A percentile compares a stretch with the other conserved stretches of the same genome.
phyloP scores from a whole-genome alignment of 1,140 invertebrate species.

The Pseudomyrmex sp. region DNA sequence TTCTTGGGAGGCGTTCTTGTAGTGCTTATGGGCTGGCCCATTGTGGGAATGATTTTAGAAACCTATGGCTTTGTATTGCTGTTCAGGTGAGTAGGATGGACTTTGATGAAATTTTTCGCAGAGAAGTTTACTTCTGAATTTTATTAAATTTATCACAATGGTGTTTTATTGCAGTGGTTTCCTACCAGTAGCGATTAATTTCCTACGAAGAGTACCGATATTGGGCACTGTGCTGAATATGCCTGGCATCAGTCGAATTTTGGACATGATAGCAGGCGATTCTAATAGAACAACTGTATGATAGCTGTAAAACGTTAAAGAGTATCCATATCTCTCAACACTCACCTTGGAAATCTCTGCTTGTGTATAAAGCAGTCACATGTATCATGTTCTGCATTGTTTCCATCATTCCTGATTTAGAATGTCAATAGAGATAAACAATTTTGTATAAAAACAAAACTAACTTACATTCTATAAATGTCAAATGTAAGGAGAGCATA shows the following conservation, averaged over 20 bases:
- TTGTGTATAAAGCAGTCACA: conserved; percentile 78
- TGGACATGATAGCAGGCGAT: conserved; percentile 87
- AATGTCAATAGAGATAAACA: conserved; percentile 13
- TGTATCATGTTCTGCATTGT: conserved; percentile 40
- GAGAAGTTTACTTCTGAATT: not conserved
- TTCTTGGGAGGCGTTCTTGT: conserved; percentile 98
- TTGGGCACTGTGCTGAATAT: conserved; percentile 91
- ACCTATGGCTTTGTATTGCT: conserved; percentile 94
- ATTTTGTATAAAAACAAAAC: conserved; percentile 63
- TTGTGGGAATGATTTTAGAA: conserved; percentile 98
- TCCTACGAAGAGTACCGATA: conserved; percentile 92
- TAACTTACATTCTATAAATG: conserved; percentile 18
- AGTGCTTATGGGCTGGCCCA: conserved; percentile 98
- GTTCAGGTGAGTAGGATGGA: conserved; percentile 87
- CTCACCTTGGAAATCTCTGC: conserved; percentile 50
- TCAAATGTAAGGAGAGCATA: not conserved
- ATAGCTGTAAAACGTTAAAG: conserved; percentile 75
- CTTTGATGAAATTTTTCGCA: not conserved
- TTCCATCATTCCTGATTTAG: conserved; percentile 53
- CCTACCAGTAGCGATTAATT: conserved; percentile 95
- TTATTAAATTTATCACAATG: not conserved
- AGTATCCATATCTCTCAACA: conserved; percentile 8
- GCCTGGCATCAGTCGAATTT: conserved; percentile 89
- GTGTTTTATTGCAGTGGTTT: conserved; percentile 88
- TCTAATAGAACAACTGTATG: conserved; percentile 88